Conservation (phyloP, 2,113 vertebrate species). For the Alligator mississippiensis region DNA sequence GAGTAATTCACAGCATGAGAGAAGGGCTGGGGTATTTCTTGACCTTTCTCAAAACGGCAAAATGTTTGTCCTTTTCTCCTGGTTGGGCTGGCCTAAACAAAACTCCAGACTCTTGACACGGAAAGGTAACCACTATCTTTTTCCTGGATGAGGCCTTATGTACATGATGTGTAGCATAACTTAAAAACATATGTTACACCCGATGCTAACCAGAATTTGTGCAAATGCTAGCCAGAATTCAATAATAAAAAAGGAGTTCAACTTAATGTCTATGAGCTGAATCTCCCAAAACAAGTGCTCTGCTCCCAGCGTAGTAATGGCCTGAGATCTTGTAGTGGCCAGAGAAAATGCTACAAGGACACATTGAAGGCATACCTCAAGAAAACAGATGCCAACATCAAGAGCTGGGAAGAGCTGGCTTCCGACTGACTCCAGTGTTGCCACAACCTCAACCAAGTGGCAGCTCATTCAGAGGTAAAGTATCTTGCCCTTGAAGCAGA, state of each 20-base stretch:
- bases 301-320: too few relatives aligned
- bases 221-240: not conserved
- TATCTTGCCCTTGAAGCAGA: too few relatives aligned
- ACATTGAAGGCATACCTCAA: too few relatives aligned
- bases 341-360: too few relatives aligned
- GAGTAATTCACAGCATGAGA: not conserved
- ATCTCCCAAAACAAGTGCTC: too few relatives aligned
- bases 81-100: not conserved
- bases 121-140: fast-evolving
- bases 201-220: not conserved
- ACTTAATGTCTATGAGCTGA: not conserved
- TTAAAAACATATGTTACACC: not conserved
- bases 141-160: not conserved
- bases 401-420: too few relatives aligned
- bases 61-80: not conserved
- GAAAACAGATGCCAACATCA: too few relatives aligned
- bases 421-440: too few relatives aligned
- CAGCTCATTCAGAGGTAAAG: too few relatives aligned
- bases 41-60: not conserved
- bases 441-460: too few relatives aligned
- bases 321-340: too few relatives aligned
- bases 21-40: not conserved
- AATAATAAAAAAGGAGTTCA: not conserved
- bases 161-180: not conserved
- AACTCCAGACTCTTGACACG: not conserved